Evolutionary conservation across 2,888 invertebrate genomes (phyloP).

Genomic region (Odontomyia ornata): DNA sequence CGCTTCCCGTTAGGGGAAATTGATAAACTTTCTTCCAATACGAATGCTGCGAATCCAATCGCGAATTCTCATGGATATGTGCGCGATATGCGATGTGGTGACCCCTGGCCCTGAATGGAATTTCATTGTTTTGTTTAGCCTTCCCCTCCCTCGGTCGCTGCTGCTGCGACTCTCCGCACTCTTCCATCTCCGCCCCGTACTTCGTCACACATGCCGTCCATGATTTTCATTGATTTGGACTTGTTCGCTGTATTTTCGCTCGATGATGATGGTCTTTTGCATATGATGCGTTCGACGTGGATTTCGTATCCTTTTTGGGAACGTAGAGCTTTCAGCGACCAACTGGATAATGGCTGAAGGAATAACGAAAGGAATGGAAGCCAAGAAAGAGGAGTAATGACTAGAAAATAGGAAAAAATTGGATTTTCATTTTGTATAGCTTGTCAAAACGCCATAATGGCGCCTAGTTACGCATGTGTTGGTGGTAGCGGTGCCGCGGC

Average conservation of each 20-base stretch:
- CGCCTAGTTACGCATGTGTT: constrained; percentile 21
- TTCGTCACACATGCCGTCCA: not conserved
- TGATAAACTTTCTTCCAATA: not conserved
- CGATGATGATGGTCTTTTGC: not conserved
- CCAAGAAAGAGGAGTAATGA: constrained; percentile 13
- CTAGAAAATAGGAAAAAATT: constrained; percentile 31
- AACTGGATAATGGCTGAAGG: not conserved
- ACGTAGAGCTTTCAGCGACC: constrained; percentile 1
- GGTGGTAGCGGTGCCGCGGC: not conserved
- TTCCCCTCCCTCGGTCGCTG: not conserved
- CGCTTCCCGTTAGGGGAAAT: not conserved
- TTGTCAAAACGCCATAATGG: constrained; percentile 34
- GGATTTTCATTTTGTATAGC: constrained; percentile 25
- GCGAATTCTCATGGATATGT: not conserved
- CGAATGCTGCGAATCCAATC: not conserved
- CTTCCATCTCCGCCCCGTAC: not conserved
- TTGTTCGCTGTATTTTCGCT: too few species aligned
- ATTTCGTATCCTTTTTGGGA: constrained; percentile 5
- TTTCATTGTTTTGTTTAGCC: constrained; percentile 16
- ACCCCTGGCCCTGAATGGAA: constrained; percentile 1
- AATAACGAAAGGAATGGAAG: not conserved
- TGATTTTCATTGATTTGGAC: constrained; percentile 24
- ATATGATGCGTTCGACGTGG: constrained; percentile 6
- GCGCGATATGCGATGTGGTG: not conserved
- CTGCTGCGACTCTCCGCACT: not conserved